Conservation (phyloP, 2,113 vertebrate species). For the Aythya baeri region DNA sequence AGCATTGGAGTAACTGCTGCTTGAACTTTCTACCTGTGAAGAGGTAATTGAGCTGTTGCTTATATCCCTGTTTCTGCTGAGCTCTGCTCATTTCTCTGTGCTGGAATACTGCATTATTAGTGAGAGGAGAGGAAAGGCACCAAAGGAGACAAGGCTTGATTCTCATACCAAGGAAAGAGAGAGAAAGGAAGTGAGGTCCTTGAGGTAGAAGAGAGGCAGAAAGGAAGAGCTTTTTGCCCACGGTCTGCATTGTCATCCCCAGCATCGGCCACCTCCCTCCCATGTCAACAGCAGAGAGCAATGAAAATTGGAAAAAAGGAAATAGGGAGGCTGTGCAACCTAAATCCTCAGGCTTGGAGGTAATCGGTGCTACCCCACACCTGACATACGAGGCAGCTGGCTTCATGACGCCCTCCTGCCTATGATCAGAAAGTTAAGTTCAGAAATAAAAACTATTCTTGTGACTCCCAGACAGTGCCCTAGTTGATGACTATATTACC, state of each 20-base stretch:
- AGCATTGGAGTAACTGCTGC: neutral
- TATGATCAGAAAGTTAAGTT: neutral
- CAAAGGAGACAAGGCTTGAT: neutral
- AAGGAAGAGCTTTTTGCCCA: neutral
- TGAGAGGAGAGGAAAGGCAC: neutral
- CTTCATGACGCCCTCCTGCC: neutral
- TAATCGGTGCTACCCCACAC: neutral
- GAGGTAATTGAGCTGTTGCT: neutral
- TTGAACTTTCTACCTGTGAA: neutral
- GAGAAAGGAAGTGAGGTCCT: fast-evolving
- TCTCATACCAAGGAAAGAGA: neutral
- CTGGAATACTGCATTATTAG: neutral
- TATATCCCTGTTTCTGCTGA: neutral
- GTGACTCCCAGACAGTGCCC: neutral
- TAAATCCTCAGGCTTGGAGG: fast-evolving
- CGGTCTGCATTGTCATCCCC: fast-evolving
- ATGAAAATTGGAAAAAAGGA: fast-evolving
- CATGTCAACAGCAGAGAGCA: neutral
- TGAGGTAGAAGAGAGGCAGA: neutral
- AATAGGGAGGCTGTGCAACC: neutral
- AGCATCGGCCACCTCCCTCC: neutral
- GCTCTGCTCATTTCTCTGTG: neutral
- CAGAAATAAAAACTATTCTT: neutral
- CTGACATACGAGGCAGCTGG: neutral
- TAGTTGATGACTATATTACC: neutral